These are phyloP conservation scores for Pachycephus smyrnensis DNA, from an alignment of 2,888 invertebrate genomes.

Conservation along the genomic window DNA sequence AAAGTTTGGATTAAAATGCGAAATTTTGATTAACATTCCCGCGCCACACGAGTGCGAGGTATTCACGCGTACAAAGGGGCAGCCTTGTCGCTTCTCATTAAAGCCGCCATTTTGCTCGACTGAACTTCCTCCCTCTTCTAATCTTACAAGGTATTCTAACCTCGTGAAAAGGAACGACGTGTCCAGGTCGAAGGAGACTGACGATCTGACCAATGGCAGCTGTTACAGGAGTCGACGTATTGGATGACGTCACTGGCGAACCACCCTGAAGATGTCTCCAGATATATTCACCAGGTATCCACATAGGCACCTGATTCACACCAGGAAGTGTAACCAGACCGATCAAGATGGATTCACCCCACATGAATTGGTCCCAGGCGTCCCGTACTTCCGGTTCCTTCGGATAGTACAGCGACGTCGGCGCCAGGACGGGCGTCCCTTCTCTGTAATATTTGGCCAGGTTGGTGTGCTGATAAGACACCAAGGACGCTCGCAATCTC, in stretches of 20 bases:
- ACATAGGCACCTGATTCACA: slow-evolving; percentile 34
- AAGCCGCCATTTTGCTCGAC: too few species aligned
- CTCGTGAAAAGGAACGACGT: slow-evolving; percentile 40
- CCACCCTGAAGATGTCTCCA: slow-evolving; percentile 44
- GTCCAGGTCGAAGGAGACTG: slow-evolving; percentile 38
- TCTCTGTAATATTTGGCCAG: slow-evolving; percentile 26
- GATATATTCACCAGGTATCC: slow-evolving; percentile 37
- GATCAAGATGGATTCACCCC: slow-evolving; percentile 42
- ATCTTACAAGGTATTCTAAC: slow-evolving; percentile 18
- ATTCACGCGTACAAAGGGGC: too few species aligned
- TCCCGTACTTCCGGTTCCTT: slow-evolving; percentile 23
- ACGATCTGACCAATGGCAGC: slow-evolving; percentile 32
- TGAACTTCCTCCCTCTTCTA: too few species aligned
- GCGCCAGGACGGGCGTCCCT: slow-evolving; percentile 37
- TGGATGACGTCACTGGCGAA: slow-evolving; percentile 24
- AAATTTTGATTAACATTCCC: too few species aligned
- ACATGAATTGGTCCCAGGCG: slow-evolving; percentile 40
- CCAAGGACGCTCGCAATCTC: slow-evolving; percentile 31
- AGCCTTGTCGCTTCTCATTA: too few species aligned
- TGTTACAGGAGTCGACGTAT: slow-evolving; percentile 19
- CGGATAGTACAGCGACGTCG: slow-evolving; percentile 37
- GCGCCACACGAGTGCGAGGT: too few species aligned
- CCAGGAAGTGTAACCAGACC: slow-evolving; percentile 37
- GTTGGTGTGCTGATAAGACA: slow-evolving; percentile 37
- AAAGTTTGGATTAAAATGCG: too few species aligned